Percentiles rank a stretch among this genome's conserved stretches.
These are phyloP conservation scores for Manacus vitellinus DNA, from an alignment of 2,113 vertebrate species.

Conservation along the genomic window DNA sequence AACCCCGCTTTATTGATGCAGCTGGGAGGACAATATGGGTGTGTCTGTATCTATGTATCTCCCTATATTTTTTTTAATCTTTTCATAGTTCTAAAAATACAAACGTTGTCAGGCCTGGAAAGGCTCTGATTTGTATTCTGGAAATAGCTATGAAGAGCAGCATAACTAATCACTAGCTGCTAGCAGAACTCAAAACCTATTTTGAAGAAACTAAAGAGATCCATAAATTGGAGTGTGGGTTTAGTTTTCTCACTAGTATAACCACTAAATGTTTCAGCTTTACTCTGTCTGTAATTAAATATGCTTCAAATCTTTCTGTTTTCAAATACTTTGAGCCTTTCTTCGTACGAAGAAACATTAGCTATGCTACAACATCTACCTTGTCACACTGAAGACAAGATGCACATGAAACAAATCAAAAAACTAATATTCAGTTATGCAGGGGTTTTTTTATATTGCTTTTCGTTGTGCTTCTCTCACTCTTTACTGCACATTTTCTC, in stretches of 20 bases:
- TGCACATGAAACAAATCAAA: neutral
- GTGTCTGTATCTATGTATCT: neutral
- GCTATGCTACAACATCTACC: neutral
- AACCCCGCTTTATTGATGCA: neutral
- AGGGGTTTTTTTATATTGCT: neutral
- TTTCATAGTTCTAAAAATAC: neutral
- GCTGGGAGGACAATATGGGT: neutral
- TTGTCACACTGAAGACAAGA: neutral
- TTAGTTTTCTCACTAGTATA: neutral
- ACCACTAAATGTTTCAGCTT: neutral
- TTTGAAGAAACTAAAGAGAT: neutral
- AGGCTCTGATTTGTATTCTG: neutral
- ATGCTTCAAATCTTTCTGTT: neutral
- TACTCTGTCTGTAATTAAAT: neutral
- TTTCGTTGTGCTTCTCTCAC: slow-evolving; percentile 30
- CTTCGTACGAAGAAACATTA: neutral
- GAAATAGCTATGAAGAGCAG: neutral
- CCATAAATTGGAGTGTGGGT: neutral
- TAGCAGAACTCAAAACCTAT: neutral
- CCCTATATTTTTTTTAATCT: neutral
- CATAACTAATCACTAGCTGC: neutral
- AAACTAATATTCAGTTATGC: neutral
- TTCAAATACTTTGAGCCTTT: neutral
- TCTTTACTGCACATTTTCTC: slow-evolving; percentile 1
- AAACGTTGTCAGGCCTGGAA: neutral